These are phyloP conservation scores for Datnioides undecimradiatus DNA, from an alignment of 2,113 vertebrate species.

Conservation along the genomic window DNA sequence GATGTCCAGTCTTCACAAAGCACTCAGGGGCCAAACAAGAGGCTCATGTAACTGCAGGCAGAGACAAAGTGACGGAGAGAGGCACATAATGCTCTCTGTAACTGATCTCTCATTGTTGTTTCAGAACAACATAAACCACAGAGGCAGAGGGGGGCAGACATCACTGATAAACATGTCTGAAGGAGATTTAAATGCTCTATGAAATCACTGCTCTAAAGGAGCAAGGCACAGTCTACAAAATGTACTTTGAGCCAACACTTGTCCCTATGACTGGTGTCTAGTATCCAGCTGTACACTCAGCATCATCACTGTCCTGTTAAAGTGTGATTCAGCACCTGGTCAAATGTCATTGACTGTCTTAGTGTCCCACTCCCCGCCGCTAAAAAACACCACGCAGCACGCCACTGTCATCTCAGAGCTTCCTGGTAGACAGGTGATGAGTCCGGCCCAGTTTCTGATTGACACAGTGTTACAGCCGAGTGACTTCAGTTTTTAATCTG, in stretches of 20 bases:
- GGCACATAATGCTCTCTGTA: neutral
- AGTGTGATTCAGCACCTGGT: neutral
- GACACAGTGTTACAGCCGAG: slow-evolving; percentile 11
- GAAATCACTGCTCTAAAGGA: neutral
- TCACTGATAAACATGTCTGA: neutral
- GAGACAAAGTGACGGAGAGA: neutral
- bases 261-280: neutral
- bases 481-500: slow-evolving; percentile 18
- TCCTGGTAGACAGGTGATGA: slow-evolving; percentile 9
- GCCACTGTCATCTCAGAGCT: neutral
- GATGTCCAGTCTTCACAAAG: neutral
- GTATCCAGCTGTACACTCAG: neutral
- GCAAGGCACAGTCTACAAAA: neutral
- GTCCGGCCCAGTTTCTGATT: neutral
- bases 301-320: neutral
- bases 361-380: neutral
- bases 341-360: slow-evolving; percentile 5
- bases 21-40: neutral
- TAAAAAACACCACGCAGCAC: neutral
- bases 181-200: neutral
- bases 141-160: neutral
- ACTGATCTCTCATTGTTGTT: neutral
- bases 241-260: neutral
- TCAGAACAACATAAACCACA: neutral
- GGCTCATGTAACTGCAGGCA: neutral